These are phyloP conservation scores for Sarcophaga rosellei DNA, from an alignment of 2,888 invertebrate genomes.

Conservation along the genomic window DNA sequence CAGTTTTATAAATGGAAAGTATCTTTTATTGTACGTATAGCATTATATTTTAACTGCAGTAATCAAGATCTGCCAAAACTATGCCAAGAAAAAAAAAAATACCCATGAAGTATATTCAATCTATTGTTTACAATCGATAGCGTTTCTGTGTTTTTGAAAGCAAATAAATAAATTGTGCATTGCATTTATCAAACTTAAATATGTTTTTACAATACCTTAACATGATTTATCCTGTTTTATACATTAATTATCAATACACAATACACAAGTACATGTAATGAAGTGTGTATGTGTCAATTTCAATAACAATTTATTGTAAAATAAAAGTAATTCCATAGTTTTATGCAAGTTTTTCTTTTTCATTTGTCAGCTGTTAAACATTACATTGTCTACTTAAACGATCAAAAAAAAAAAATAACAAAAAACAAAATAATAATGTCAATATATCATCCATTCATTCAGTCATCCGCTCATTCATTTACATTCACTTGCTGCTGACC, in stretches of 20 bases:
- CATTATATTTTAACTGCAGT: no score
- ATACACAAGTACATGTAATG: background rate
- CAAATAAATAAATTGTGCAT: conserved; percentile 22
- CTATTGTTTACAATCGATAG: background rate
- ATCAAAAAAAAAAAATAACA: background rate
- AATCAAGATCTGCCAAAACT: no score
- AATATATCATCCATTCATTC: conserved; percentile 39
- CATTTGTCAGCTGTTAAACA: background rate
- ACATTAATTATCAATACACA: background rate
- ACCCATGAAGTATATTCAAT: background rate
- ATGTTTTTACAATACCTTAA: background rate
- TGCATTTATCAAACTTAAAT: background rate
- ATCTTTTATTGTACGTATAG: no score
- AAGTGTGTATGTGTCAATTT: background rate
- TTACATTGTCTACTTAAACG: background rate
- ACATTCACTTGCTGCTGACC: conserved; percentile 39
- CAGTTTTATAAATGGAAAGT: no score
- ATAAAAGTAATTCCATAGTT: background rate
- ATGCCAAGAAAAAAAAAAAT: background rate
- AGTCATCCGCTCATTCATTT: background rate
- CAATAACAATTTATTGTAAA: conserved; percentile 9
- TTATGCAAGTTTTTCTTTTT: background rate
- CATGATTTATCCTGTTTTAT: background rate
- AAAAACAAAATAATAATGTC: background rate
- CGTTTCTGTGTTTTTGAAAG: conserved; percentile 38